Evolutionary conservation across 1,140 invertebrate genomes (phyloP).

Genomic region (Artemia franciscana): DNA sequence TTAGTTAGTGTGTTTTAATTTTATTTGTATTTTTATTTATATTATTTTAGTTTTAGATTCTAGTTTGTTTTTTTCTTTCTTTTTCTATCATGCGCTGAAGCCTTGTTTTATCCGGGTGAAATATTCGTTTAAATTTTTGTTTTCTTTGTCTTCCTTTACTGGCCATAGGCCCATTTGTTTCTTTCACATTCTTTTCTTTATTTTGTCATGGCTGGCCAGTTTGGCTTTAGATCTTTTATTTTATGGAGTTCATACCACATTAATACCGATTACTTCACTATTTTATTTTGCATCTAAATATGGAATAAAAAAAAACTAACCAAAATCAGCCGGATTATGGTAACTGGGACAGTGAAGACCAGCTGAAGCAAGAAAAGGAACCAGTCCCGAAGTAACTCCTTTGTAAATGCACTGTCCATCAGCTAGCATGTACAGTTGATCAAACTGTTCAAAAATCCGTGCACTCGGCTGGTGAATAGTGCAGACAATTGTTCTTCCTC

Average conservation of each 20-base stretch:
- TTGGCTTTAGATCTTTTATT: no score
- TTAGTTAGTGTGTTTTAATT: no score
- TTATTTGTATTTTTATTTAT: no score
- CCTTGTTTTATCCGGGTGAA: no score
- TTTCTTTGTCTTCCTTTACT: no score
- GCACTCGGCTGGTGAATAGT: slow-evolving; percentile 94
- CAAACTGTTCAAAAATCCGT: slow-evolving; percentile 84
- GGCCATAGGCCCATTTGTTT: no score
- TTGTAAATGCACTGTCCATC: slow-evolving; percentile 80
- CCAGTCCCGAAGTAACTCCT: slow-evolving; percentile 48
- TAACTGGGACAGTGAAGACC: slow-evolving; percentile 70
- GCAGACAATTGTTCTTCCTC: slow-evolving; percentile 77
- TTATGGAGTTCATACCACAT: slow-evolving; percentile 1
- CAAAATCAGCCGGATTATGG: slow-evolving; percentile 87
- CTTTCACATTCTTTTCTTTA: no score
- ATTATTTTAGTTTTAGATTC: no score
- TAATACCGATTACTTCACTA: neutral
- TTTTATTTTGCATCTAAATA: neutral
- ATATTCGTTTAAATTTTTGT: no score
- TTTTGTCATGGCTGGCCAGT: no score
- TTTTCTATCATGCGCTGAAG: no score
- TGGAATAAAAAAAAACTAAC: slow-evolving; percentile 25
- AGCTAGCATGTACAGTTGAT: slow-evolving; percentile 65
- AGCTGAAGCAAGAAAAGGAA: slow-evolving; percentile 62
- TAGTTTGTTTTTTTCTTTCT: no score